These are phyloP conservation scores for Lithobius niger DNA, from an alignment of 1,140 invertebrate genomes.

Conservation along the genomic window DNA sequence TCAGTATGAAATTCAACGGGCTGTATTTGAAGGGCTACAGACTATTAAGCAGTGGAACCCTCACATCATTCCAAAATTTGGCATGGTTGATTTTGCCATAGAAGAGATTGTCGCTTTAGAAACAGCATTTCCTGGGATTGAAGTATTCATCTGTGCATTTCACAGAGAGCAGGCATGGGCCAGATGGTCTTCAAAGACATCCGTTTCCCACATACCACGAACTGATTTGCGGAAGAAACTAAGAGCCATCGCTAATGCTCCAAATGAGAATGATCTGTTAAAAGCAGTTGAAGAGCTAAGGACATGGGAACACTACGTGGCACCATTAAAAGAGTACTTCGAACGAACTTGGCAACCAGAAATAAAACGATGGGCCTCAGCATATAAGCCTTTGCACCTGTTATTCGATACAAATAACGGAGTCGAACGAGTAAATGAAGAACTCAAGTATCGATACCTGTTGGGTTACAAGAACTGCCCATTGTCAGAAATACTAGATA, in stretches of 20 bases:
- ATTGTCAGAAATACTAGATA: too few relatives aligned
- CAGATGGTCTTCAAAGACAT: constrained; percentile 9
- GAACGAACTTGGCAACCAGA: not conserved
- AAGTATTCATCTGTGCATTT: constrained; percentile 9
- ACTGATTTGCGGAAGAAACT: not conserved
- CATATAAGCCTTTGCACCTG: not conserved
- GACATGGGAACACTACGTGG: not conserved
- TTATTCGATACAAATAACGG: too few relatives aligned
- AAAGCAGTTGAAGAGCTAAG: not conserved
- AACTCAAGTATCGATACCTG: not conserved
- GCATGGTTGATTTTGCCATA: constrained; percentile 7
- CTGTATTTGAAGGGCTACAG: not conserved
- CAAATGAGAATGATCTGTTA: not conserved
- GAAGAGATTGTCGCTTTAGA: constrained; percentile 9
- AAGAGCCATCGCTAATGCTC: not conserved
- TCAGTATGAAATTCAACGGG: not conserved
- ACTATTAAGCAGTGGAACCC: constrained; percentile 1
- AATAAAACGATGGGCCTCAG: not conserved
- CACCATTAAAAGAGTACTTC: not conserved
- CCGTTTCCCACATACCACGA: not conserved
- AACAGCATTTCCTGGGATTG: not conserved
- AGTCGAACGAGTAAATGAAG: not conserved
- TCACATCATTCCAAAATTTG: not conserved
- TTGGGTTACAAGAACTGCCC: not conserved
- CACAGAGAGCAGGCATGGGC: constrained; percentile 8